A percentile compares a stretch with the other conserved stretches of the same genome.
Conservation (phyloP, 2,888 invertebrate genomes). For the Diarsia mendica region DNA sequence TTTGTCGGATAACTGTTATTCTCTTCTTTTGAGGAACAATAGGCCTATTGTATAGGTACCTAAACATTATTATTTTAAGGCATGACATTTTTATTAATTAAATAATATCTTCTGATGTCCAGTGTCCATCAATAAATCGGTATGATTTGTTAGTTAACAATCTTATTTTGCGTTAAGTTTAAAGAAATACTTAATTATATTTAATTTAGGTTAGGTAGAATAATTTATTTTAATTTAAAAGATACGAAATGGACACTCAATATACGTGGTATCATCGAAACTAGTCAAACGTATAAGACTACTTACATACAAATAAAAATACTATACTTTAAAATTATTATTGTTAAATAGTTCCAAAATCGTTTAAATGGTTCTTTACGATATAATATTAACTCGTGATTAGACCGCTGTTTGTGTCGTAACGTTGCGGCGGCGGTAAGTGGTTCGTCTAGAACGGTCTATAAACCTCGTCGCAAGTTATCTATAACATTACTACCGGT, state of each 20-base stretch:
- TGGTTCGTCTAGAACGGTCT: slow-evolving; percentile 55
- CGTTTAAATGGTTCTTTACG: slow-evolving; percentile 60
- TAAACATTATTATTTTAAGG: slow-evolving; percentile 75
- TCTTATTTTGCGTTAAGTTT: slow-evolving; percentile 39
- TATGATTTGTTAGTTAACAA: slow-evolving; percentile 28
- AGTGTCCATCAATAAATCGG: slow-evolving; percentile 53
- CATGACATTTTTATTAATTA: slow-evolving; percentile 70
- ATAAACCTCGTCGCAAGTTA: slow-evolving; percentile 50
- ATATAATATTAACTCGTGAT: slow-evolving; percentile 64
- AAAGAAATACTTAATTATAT: slow-evolving; percentile 39
- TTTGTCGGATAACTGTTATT: slow-evolving; percentile 60
- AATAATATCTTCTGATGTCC: slow-evolving; percentile 50
- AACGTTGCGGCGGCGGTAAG: slow-evolving; percentile 39
- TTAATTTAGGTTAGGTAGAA: slow-evolving; percentile 54
- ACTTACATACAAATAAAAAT: slow-evolving; percentile 62
- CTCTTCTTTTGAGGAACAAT: slow-evolving; percentile 79
- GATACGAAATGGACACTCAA: slow-evolving; percentile 66
- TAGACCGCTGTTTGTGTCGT: slow-evolving; percentile 65
- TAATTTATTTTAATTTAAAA: slow-evolving; percentile 55
- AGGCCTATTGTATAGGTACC: slow-evolving; percentile 82
- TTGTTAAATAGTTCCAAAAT: slow-evolving; percentile 70
- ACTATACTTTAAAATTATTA: slow-evolving; percentile 63
- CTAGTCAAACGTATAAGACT: slow-evolving; percentile 76
- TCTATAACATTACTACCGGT: slow-evolving; percentile 44
- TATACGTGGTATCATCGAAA: slow-evolving; percentile 77